A percentile compares a stretch with the other conserved stretches of the same genome.
Conservation (phyloP, 2,113 vertebrate species). For the Antechinus flavipes region DNA sequence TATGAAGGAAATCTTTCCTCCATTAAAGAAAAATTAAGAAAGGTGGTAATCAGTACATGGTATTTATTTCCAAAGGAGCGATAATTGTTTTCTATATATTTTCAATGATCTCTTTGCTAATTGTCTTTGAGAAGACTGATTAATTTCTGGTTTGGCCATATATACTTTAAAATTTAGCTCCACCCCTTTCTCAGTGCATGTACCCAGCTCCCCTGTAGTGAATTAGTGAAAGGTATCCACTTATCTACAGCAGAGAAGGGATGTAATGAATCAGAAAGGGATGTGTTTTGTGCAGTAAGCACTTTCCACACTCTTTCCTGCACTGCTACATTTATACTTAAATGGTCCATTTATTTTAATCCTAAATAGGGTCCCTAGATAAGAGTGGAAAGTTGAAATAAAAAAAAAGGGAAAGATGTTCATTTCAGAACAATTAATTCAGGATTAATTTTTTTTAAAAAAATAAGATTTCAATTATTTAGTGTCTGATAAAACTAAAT, state of each 20-base stretch:
- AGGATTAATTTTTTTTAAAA: conserved; percentile 4
- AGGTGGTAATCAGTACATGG: not conserved
- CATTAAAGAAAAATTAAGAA: not conserved
- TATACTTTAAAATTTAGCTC: conserved; percentile 17
- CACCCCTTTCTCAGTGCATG: conserved; percentile 37
- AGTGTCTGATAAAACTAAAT: conserved; percentile 60
- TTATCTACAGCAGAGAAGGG: conserved; percentile 73
- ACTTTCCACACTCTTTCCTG: conserved; percentile 76
- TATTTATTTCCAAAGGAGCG: not conserved
- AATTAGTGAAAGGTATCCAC: conserved; percentile 73
- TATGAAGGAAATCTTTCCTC: not conserved
- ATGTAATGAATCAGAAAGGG: conserved; percentile 79
- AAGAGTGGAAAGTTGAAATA: conserved; percentile 68
- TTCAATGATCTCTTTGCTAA: conserved; percentile 10
- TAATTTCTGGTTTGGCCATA: not conserved
- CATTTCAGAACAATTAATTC: conserved; percentile 75
- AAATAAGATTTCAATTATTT: conserved; percentile 21
- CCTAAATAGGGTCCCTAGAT: conserved; percentile 79
- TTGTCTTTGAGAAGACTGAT: not conserved
- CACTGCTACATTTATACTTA: conserved; percentile 77
- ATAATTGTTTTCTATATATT: not conserved
- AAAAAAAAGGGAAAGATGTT: conserved; percentile 58
- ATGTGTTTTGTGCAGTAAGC: conserved; percentile 79
- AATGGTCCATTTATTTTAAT: conserved; percentile 82
- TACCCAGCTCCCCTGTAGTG: conserved; percentile 60